phyloP scores from a whole-genome alignment of 2,797 vertebrate genomes.

The Selene dorsalis region DNA sequence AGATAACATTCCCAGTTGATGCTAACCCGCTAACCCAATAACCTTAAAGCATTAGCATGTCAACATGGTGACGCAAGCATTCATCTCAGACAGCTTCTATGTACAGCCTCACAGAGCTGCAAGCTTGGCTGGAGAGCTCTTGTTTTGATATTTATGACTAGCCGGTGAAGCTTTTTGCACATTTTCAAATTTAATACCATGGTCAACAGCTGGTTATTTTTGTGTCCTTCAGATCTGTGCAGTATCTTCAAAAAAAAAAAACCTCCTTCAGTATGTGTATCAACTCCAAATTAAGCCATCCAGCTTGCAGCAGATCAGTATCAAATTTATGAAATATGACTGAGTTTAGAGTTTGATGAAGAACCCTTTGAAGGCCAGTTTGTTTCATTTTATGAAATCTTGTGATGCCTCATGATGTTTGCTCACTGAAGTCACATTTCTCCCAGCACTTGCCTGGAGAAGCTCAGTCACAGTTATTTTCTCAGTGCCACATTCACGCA shows the following conservation, averaged over 20 bases:
- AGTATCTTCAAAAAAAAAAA: not conserved
- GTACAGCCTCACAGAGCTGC: not conserved
- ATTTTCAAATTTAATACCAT: conserved; percentile 9
- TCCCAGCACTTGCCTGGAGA: conserved; percentile 9
- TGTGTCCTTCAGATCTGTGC: conserved; percentile 16
- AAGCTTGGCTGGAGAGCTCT: not conserved
- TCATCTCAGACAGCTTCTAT: not conserved
- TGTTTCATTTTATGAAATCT: conserved; percentile 15
- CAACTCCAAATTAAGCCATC: not conserved
- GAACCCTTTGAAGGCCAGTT: conserved; percentile 15
- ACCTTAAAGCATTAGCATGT: not conserved
- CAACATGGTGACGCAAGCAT: not conserved
- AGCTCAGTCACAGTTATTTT: conserved; percentile 17
- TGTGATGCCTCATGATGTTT: conserved; percentile 17
- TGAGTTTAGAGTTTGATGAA: conserved; percentile 25
- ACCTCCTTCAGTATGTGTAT: not conserved
- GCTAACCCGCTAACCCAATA: not conserved
- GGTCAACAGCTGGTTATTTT: not conserved
- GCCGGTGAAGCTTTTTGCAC: not conserved
- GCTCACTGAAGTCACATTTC: conserved; percentile 33
- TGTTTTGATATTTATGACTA: not conserved
- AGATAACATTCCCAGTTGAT: not conserved
- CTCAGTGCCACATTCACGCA: not conserved
- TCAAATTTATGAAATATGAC: conserved; percentile 20
- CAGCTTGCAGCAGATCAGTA: conserved; percentile 3